Evolutionary conservation across 2,113 vertebrate species (phyloP).

Genomic region (Argyrosomus japonicus): DNA sequence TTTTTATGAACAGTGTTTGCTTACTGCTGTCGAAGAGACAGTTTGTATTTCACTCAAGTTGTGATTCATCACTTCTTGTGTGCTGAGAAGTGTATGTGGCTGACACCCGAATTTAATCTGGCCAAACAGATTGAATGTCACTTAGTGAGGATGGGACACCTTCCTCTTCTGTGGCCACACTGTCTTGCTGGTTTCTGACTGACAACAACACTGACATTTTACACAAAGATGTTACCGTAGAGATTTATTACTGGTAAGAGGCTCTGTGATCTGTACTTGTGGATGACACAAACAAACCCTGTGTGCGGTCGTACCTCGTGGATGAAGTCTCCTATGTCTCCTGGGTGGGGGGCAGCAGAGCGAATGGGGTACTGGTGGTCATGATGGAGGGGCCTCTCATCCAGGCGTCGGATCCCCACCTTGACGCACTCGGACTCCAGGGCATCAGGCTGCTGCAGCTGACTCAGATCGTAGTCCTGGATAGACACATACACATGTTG

Average conservation of each 20-base stretch:
- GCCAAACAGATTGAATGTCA: constrained; percentile 11
- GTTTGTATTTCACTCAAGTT: constrained; percentile 39
- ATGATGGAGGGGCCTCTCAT: constrained; percentile 95
- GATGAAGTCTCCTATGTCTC: constrained; percentile 98
- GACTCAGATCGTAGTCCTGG: constrained; percentile 98
- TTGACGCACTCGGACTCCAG: constrained; percentile 95
- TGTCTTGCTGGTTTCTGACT: background rate
- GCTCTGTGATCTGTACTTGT: background rate
- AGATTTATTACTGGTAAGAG: background rate
- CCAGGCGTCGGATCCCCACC: constrained; percentile 93
- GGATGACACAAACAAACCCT: background rate
- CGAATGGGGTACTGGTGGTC: constrained; percentile 96
- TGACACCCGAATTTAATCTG: constrained; percentile 12
- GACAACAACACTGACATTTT: background rate
- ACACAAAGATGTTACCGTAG: background rate
- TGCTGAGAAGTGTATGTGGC: constrained; percentile 10
- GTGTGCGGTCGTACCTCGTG: constrained; percentile 88
- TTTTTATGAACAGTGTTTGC: constrained; percentile 41
- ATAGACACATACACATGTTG: constrained; percentile 27
- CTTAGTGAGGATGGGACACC: constrained; percentile 2
- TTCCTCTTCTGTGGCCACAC: constrained; percentile 15
- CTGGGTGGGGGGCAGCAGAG: constrained; percentile 95
- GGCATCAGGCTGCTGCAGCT: constrained; percentile 97
- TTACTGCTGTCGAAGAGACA: constrained; percentile 27
- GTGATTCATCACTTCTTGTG: constrained; percentile 50